Evolutionary conservation across 2,113 vertebrate genomes (phyloP).

Genomic region (Canis aureus): DNA sequence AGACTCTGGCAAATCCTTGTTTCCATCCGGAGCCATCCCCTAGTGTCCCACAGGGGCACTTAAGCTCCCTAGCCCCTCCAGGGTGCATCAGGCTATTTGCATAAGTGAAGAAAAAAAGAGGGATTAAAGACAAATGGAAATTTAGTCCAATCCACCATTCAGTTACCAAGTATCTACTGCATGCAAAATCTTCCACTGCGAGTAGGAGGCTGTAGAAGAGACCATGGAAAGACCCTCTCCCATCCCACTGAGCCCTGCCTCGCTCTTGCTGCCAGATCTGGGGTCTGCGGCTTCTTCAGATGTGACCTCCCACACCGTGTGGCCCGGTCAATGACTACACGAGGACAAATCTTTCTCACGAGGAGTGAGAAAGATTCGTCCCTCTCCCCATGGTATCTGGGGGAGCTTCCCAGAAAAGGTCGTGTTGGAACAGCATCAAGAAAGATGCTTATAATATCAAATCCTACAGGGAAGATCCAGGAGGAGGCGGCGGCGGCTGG

Average conservation of each 20-base stretch:
- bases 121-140: not conserved
- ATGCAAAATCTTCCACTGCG: not conserved
- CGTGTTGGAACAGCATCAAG: not conserved
- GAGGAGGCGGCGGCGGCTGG: not conserved
- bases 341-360: not conserved
- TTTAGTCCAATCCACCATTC: not conserved
- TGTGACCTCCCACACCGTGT: not conserved
- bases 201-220: not conserved
- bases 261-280: no score
- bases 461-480: accelerated
- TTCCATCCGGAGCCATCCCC: not conserved
- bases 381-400: not conserved
- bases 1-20: not conserved
- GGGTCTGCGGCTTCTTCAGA: not conserved
- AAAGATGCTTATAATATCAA: not conserved
- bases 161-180: not conserved
- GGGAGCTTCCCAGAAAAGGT: not conserved
- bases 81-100: not conserved
- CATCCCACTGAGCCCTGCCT: not conserved
- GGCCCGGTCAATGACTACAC: not conserved
- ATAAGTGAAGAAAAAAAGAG: not conserved
- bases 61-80: no score
- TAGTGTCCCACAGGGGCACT: not conserved
- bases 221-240: not conserved
- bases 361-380: not conserved